Base-by-base conservation (phyloP, 2,888 invertebrate genomes). In the Marronus borbonicus region DNA sequence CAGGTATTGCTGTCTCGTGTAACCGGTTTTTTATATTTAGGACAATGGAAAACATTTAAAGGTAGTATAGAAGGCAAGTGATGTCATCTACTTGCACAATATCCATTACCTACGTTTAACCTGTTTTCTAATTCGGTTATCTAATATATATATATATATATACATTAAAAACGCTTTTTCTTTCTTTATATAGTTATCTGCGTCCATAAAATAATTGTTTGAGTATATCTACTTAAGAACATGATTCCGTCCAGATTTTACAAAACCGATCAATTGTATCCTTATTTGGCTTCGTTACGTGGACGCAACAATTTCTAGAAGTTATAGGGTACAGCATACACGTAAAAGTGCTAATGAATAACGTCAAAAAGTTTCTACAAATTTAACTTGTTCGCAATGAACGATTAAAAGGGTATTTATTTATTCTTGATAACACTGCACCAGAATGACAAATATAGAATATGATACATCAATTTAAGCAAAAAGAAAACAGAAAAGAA, bases 61-160 rank as follows among this genome's bases (percentile, higher is more conserved):
- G 60, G 72, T 60, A 68, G 50, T 50, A 50, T 68, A 49, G 72
- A 74, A 74, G 44, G 60, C 60, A 74, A 74, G 60, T 60, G 72
- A 74, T 74, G 72, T 74, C 72, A 74, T 74, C 72, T 74, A 74
- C 72, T 74, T 74, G 60, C 72, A 60, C 72, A 74, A 74, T 74
- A 74, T 74, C 72, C 72, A 74, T 74, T 74, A 74, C 72, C 39
- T 74, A 44, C 60, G 55, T 44, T 74, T 62, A 60, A 74, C 72
- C 24, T 74, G 49, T 74, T 74, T 74, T 74, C 72, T 62, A 74
- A 62, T 70, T 55, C 36, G 17, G 60, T 60, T 74, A 74, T 74
- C 72, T 60, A 44, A 44, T 74, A 24, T 24, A 24, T 24, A 24
- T 24, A 24, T 24, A 24, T 24, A 1, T 24, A 24, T 24, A 10